Conservation (phyloP, 2,113 vertebrate species). For the Nannospalax galili region DNA sequence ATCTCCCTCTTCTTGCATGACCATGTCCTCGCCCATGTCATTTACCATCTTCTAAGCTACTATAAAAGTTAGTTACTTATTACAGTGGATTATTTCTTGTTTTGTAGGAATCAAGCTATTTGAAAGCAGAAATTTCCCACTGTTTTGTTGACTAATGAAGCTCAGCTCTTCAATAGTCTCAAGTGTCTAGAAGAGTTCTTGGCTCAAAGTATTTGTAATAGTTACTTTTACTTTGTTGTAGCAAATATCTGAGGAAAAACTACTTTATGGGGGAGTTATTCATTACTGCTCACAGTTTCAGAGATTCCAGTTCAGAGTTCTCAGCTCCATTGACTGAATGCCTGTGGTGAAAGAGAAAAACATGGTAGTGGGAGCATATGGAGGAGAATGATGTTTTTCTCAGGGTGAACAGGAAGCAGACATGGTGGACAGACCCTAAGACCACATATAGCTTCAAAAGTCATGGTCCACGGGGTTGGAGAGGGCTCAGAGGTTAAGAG, state of each 20-base stretch:
- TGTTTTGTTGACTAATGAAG: not conserved
- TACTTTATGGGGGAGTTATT: not conserved
- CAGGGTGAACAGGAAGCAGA: not conserved
- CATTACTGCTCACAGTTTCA: not conserved
- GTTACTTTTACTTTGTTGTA: not conserved
- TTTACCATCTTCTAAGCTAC: conserved; percentile 24
- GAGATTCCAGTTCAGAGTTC: not conserved
- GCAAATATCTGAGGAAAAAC: not conserved
- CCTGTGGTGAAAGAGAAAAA: not conserved
- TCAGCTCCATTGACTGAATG: no score
- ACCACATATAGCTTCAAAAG: not conserved
- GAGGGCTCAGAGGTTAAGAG: no score
- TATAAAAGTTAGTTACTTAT: not conserved
- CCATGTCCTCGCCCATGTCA: not conserved
- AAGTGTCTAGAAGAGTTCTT: not conserved
- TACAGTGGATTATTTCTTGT: not conserved
- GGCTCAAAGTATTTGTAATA: not conserved
- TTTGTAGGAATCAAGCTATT: not conserved
- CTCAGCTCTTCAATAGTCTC: not conserved
- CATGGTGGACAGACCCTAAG: not conserved
- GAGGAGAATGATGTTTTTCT: no score
- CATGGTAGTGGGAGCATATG: no score
- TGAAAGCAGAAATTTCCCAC: not conserved
- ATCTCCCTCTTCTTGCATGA: not conserved
- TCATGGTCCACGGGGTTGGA: no score